Base-by-base conservation (phyloP, 1,140 invertebrate genomes). In the Drosophila insularis region DNA sequence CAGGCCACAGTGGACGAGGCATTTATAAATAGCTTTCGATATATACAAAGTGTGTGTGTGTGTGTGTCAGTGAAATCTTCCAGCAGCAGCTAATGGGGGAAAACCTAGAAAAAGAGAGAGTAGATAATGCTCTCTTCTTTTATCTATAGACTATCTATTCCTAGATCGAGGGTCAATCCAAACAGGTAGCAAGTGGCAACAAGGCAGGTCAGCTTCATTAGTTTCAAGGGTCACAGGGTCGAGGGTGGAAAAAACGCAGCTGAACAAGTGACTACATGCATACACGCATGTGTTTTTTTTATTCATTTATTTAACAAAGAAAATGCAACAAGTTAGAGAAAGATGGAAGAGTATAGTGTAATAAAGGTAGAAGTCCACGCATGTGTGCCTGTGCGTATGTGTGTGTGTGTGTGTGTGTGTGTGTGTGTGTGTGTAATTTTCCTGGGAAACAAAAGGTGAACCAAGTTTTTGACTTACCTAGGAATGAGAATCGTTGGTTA, bases 1-100 rank as follows among this genome's bases (percentile, higher is more conserved):
- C 43, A 50, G 43, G 43, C 43, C 43, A 50, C 43, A 50, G 43
- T 50, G 43, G 43, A 50, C 43, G 43, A 27, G 35, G 68, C 53
- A 73, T 87, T 87, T 87, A 87, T 89, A 87, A 87, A 87, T 87
- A 87, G 84, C 84, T 82, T 80, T 89, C 80, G 74, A 89, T 82
- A 75, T 76, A 67, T 50, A 50, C 43, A 50, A 21, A 21, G 17
- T 50, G 19, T 50, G 17, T 21, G 43, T 46, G 43, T 46, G 14
- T 46, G 14, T 46, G 43, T 46, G 17, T 11, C 78, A 73, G 79
- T 81, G 68, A 87, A 87, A 86, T 81, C 78, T 74, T 68, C 56
- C 68, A 77, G 74, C 17, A 50, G 43, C 74, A 61, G 78, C 68
- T 71, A 74, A 71, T 66, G 63, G 59, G 54, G 65, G 64, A 61